Evolutionary conservation across 2,888 invertebrate species (phyloP).

Genomic region (Tachina lurida): DNA sequence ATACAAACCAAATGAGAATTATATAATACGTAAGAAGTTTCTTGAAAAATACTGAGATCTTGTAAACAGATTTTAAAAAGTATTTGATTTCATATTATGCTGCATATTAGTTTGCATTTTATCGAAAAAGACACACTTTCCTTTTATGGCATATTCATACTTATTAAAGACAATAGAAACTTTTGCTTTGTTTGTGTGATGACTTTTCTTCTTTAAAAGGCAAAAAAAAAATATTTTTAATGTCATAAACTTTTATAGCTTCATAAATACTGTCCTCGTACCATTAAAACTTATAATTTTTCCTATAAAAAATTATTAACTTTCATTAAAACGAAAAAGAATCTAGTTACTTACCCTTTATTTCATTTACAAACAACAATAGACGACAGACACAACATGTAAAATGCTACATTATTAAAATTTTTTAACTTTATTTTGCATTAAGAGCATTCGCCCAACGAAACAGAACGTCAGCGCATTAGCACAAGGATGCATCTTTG

Average conservation of each 20-base stretch:
- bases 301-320: slow-evolving; percentile 58
- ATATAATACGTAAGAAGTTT: too few species aligned
- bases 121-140: too few species aligned
- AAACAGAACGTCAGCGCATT: neutral
- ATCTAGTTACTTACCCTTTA: neutral
- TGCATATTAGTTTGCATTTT: too few species aligned
- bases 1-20: too few species aligned
- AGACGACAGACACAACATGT: slow-evolving; percentile 53
- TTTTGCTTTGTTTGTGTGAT: neutral
- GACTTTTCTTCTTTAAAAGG: neutral
- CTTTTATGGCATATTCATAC: too few species aligned
- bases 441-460: slow-evolving; percentile 35
- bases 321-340: slow-evolving; percentile 23
- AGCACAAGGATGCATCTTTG: slow-evolving; percentile 26
- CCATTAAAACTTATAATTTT: slow-evolving; percentile 55
- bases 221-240: slow-evolving; percentile 12
- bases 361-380: slow-evolving; percentile 10
- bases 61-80: too few species aligned
- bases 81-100: too few species aligned
- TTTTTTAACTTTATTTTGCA: slow-evolving; percentile 50
- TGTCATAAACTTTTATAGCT: slow-evolving; percentile 59
- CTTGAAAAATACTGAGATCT: too few species aligned
- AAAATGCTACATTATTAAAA: slow-evolving; percentile 59
- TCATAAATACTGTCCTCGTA: slow-evolving; percentile 56
- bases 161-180: neutral